phyloP scores from a whole-genome alignment of 2,888 invertebrate genomes.

The Brachypalpus laphriformis region DNA sequence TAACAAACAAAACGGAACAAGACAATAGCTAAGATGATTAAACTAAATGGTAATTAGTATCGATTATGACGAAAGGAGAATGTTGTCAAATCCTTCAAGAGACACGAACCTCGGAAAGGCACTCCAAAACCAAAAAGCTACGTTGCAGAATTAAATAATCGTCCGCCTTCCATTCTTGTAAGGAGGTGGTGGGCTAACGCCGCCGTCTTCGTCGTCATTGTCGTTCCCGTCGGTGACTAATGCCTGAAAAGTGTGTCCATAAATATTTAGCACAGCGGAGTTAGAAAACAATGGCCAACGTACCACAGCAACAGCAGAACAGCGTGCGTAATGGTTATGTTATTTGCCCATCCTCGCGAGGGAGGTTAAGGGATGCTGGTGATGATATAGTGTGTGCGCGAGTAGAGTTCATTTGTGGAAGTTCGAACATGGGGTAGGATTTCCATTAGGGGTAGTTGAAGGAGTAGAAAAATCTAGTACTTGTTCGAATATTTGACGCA shows the following conservation, averaged over 20 bases:
- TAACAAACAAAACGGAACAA: constrained; percentile 45
- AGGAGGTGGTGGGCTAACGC: constrained; percentile 17
- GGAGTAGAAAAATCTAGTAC: constrained; percentile 27
- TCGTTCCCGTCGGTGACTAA: constrained; percentile 51
- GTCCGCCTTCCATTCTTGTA: not conserved
- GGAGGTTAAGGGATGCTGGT: constrained; percentile 30
- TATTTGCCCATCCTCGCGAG: not conserved
- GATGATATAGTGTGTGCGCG: constrained; percentile 7
- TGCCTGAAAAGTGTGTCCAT: constrained; percentile 22
- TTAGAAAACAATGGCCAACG: not conserved
- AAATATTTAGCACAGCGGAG: constrained; percentile 11
- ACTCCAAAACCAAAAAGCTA: constrained; percentile 30
- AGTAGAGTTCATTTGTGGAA: constrained; percentile 56
- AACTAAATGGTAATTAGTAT: constrained; percentile 61
- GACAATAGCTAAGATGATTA: constrained; percentile 22
- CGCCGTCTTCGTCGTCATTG: constrained; percentile 34
- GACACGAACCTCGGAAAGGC: not conserved
- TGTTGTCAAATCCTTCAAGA: constrained; percentile 1
- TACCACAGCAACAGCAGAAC: constrained; percentile 22
- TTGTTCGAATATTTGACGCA: constrained; percentile 6
- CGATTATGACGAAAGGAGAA: constrained; percentile 28
- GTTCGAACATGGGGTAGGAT: not conserved
- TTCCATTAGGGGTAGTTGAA: not conserved
- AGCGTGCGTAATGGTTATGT: constrained; percentile 48
- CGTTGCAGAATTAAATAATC: constrained; percentile 52